Evolutionary conservation across 2,113 vertebrate genomes (phyloP).

Genomic region (Notiomystis cincta): DNA sequence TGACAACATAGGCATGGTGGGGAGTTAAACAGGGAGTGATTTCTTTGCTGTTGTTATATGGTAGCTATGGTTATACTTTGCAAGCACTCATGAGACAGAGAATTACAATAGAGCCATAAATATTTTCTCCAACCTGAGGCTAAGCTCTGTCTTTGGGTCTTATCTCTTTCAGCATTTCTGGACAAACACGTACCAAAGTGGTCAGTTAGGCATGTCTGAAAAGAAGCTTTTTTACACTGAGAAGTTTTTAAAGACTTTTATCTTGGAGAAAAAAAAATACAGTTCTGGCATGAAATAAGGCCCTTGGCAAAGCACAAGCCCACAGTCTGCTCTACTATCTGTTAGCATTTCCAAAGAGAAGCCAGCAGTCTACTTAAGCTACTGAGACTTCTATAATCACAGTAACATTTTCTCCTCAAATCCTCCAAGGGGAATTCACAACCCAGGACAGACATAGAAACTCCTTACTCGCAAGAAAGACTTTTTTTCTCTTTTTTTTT

Average conservation of each 20-base stretch:
- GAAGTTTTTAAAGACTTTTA: background rate
- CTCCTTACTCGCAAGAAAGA: background rate
- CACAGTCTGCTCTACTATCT: background rate
- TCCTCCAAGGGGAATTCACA: background rate
- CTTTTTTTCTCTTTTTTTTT: background rate
- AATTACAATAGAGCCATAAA: background rate
- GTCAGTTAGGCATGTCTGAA: background rate
- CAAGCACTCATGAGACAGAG: background rate
- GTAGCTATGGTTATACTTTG: background rate
- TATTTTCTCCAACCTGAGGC: background rate
- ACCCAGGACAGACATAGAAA: background rate
- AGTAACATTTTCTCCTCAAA: background rate
- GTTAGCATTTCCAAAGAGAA: background rate
- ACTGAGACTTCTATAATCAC: background rate
- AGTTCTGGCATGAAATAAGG: background rate
- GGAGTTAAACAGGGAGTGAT: background rate
- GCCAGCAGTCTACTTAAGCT: background rate
- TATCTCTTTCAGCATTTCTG: background rate
- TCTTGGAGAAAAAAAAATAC: background rate
- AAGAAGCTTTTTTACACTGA: background rate
- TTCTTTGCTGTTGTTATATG: background rate
- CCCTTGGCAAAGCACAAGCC: background rate
- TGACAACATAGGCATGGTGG: background rate
- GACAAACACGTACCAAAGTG: background rate
- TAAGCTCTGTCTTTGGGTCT: background rate